Evolutionary conservation across 2,797 vertebrate species (phyloP), one percentile per base, ranked within the genome.

Genomic region (Eulemur coronatus): DNA sequence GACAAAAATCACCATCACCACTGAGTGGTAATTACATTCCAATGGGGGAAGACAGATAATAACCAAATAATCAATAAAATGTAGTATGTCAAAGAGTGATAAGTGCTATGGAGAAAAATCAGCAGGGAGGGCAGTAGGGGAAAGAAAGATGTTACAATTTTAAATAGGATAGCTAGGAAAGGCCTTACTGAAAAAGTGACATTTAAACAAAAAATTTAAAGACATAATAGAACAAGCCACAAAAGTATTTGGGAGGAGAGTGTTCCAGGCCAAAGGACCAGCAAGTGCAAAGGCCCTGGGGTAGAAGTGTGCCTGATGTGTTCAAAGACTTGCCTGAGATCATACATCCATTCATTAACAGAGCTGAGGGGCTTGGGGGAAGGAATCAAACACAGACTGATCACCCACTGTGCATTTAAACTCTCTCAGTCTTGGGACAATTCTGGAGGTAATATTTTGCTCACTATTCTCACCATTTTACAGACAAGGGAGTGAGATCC

Each of bases 121-220:
- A 79, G 18, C 28, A n/a, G 2, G 43, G 15, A 81, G 15, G 57
- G 41, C 88, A 28, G 35, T 48, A 11, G 61, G 33, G 7, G 8
- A 61, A 75, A 30, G 30, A 69, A 86, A 0, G 12, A 12, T 48
- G 28, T 67, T 94, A 87, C 48, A 67, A 48, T 93, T 90, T 85
- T 81, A 90, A 96, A 59, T 35, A 92, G n/a, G 26, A 61, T 28
- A 57, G 17, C 50, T 28, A 63, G 38, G 70, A 95, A 92, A 90
- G 38, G 38, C 41, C 78, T 92, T 88, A 55, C 78, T 78, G 76
- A 95, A 52, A 93, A 65, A 30, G 18, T 91, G 59, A 75, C 26
- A 50, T 59, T 92, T 78, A 86, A 95, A 91, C 43, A 84, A 88
- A 86, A 59, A 33, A 48, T 41, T 75, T 90, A 88, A 89, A 52